Conservation (phyloP, 1,140 invertebrate species). For the Sarcophaga bullata region DNA sequence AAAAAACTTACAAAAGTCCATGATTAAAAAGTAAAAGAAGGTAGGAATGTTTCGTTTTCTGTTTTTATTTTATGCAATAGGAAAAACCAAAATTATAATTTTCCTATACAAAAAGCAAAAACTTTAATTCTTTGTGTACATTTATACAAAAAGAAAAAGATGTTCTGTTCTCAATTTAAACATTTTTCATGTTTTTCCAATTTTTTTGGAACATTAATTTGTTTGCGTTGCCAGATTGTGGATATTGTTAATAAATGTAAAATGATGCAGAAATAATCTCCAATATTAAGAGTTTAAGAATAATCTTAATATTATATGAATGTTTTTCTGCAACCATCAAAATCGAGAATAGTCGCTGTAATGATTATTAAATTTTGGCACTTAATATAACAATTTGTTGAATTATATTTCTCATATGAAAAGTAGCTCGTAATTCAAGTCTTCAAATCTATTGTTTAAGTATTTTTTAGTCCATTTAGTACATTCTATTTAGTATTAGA, state of each 20-base stretch:
- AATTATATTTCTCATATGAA: too few relatives aligned
- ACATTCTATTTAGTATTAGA: too few relatives aligned
- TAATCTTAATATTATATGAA: too few relatives aligned
- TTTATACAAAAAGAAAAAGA: not conserved
- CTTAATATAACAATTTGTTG: too few relatives aligned
- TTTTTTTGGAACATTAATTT: not conserved
- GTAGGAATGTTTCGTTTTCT: not conserved
- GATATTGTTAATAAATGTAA: not conserved
- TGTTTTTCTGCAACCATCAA: too few relatives aligned
- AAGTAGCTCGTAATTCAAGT: too few relatives aligned
- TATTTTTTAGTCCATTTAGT: too few relatives aligned
- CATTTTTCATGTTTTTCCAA: not conserved
- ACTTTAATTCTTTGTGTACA: not conserved
- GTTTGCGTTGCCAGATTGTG: not conserved
- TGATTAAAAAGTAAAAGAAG: not conserved
- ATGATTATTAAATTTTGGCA: too few relatives aligned
- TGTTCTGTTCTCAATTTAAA: not conserved
- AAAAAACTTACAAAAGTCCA: not conserved
- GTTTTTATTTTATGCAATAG: too few relatives aligned
- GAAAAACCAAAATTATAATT: not conserved
- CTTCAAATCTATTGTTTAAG: too few relatives aligned
- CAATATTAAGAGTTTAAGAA: not conserved
- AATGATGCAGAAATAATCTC: not conserved
- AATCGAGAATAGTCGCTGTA: too few relatives aligned
- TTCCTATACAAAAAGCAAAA: constrained; percentile 24